Evolutionary conservation across 1,140 invertebrate genomes (phyloP).

Genomic region (Ostrea edulis): DNA sequence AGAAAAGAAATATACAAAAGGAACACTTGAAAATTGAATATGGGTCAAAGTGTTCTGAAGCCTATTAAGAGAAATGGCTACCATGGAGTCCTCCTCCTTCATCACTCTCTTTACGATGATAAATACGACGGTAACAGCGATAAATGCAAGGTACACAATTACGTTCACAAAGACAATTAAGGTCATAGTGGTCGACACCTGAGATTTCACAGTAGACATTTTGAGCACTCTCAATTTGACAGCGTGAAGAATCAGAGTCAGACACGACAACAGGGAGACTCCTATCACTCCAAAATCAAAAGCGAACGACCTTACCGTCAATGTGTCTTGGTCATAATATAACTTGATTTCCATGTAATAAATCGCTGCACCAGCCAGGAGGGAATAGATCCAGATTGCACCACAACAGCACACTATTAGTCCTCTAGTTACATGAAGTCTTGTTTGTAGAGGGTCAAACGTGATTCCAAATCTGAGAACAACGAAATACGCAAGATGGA

Average conservation of each 20-base stretch:
- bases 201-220: not conserved
- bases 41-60: not conserved
- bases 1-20: not conserved
- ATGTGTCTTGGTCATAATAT: not conserved
- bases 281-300: not conserved
- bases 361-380: not conserved
- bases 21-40: not conserved
- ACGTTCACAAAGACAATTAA: not conserved
- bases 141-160: not conserved
- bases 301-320: not conserved
- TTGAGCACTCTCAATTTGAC: not conserved
- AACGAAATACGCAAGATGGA: not conserved
- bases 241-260: not conserved
- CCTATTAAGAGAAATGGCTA: not conserved
- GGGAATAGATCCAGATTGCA: not conserved
- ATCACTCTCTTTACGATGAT: not conserved
- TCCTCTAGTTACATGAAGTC: not conserved
- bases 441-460: not conserved
- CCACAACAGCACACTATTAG: not conserved
- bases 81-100: not conserved
- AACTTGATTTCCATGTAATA: not conserved
- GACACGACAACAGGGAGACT: not conserved
- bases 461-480: not conserved
- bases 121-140: not conserved
- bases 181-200: not conserved